Base-by-base conservation (phyloP, 2,113 vertebrate species). In the Sinocyclocheilus rhinocerous region DNA sequence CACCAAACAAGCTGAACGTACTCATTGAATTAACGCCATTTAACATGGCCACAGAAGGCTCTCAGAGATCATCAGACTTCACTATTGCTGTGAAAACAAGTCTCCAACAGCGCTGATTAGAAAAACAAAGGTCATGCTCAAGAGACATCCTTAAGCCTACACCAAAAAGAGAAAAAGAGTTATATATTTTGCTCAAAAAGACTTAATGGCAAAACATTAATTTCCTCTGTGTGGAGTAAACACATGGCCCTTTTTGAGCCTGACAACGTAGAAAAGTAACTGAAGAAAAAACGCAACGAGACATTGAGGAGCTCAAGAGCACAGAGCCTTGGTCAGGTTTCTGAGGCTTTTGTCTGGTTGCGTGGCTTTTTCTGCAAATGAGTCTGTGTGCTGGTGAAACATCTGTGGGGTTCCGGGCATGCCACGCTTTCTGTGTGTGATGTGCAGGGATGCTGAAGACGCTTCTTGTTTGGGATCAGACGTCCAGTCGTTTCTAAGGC, bases 401-500 rank as follows among this genome's bases (percentile, higher is more conserved):
- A 70, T 67, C 69, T 81, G 77, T 63, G 50, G 39, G 79, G 69
- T 69, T 83, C 45, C 9, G 5, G 63, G 63, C 45, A 33, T 70
- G 63, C 29, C 81, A 73, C 42, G 7, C 16, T 76, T 57, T 88
- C 61, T 87, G 79, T 88, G 52, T 36, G 57, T 72, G 81, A 86
- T 45, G 80, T 87, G 70, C 73, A 76, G 82, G 50, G 87, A 88
- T 86, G 72, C 65, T 84, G 16, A 70, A 61, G 79, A 73, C 26
- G 24, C 24, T 50, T 72, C 81, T 59, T 67, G 26, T 63, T 84
- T 75, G 55, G 36, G n/a, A 81, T 78, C 77, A 85, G 36, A 69
- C 52, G 78, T 84, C 48, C 86, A 59, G n/a, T 48, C 6, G 73
- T 87, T 90, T 91, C 63, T 78, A 86, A 79, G 87, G 81, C 84